phyloP scores from a whole-genome alignment of 2,888 invertebrate genomes.

The Seira sanloemensis region DNA sequence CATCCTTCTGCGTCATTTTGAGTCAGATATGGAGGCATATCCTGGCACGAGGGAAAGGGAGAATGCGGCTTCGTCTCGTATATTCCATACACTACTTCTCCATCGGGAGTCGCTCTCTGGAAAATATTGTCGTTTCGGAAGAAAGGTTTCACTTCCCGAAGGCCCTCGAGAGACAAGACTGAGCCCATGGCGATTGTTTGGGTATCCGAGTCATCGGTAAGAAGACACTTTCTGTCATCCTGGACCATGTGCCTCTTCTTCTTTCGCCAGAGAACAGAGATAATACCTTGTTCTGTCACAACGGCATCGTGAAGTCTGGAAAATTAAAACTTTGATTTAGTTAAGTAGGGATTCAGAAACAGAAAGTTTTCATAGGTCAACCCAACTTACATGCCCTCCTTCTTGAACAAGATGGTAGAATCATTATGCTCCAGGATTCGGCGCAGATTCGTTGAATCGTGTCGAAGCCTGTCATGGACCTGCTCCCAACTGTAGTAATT shows the following conservation, averaged over 20 bases:
- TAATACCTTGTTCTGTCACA: conserved; percentile 64
- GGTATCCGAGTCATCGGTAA: neutral
- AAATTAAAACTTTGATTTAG: neutral
- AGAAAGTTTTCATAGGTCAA: no score
- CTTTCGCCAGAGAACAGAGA: conserved; percentile 60
- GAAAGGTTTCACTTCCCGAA: conserved; percentile 64
- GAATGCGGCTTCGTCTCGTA: conserved; percentile 19
- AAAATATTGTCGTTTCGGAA: conserved; percentile 56
- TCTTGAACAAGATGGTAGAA: neutral
- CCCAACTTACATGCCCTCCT: neutral
- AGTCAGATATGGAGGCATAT: neutral
- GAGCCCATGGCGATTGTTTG: conserved; percentile 63
- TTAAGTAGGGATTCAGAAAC: no score
- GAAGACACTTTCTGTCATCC: neutral
- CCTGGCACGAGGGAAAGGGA: neutral
- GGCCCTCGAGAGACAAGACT: conserved; percentile 42
- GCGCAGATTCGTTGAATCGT: no score
- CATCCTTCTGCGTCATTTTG: neutral
- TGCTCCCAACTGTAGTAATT: conserved; percentile 22
- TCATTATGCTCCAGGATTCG: neutral
- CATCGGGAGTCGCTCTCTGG: conserved; percentile 63
- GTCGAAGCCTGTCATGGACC: neutral
- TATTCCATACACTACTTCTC: conserved; percentile 65
- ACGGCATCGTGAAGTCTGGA: conserved; percentile 42
- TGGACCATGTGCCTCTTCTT: neutral